These are phyloP conservation scores for Ophion costatus DNA, from an alignment of 2,888 invertebrate species.

Conservation along the genomic window DNA sequence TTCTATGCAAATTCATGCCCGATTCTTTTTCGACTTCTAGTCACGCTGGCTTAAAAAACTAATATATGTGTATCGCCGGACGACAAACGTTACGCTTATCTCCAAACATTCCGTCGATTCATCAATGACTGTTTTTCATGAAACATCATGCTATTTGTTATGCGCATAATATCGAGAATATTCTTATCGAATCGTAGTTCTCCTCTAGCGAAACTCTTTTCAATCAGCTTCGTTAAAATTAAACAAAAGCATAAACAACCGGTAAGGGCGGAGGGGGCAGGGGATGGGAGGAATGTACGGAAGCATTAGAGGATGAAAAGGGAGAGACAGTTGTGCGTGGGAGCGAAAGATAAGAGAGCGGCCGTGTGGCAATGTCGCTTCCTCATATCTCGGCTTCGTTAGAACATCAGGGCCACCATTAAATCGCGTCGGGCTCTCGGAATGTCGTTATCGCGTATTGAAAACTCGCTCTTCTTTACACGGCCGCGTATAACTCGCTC, in stretches of 20 bases:
- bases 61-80: too few relatives aligned
- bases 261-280: background rate
- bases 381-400: conserved; percentile 63
- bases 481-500: background rate
- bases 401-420: conserved; percentile 58
- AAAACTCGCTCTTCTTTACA: conserved; percentile 51
- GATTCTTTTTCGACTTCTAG: too few relatives aligned
- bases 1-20: too few relatives aligned
- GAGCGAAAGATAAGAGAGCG: conserved; percentile 59
- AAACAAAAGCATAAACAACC: conserved; percentile 3
- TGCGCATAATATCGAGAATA: too few relatives aligned
- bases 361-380: conserved; percentile 36
- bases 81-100: too few relatives aligned
- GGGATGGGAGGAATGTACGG: background rate
- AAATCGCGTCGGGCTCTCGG: conserved; percentile 55
- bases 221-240: conserved; percentile 25
- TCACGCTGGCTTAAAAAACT: too few relatives aligned
- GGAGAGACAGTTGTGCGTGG: conserved; percentile 56
- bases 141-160: too few relatives aligned
- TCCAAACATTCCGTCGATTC: too few relatives aligned
- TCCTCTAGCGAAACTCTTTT: background rate
- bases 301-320: background rate
- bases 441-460: conserved; percentile 59
- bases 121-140: too few relatives aligned
- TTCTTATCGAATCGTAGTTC: too few relatives aligned